Base-by-base conservation (phyloP, 2,888 invertebrate species). In the Hirtodrosophila duncani region DNA sequence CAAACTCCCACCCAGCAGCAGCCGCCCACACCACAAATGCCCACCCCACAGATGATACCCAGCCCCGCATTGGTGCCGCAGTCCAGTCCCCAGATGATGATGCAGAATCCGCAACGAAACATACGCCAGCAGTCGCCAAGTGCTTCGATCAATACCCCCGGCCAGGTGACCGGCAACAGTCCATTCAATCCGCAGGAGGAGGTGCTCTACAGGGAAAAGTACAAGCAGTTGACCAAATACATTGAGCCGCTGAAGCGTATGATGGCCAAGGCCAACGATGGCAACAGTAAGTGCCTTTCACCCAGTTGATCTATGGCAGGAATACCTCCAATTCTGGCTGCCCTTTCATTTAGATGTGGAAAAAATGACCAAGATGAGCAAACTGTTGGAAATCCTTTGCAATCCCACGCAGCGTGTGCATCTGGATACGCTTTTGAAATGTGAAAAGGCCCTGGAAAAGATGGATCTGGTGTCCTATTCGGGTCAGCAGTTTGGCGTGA, bases 361-460 rank as follows among this genome's bases (percentile, higher is more conserved):
- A 81, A 96, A 96, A 83, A 88, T 95, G 75, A 94, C 93, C 43
- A 98, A 98, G 88, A 96, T 98, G 96, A 97, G 96, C 87, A 97
- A 96, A 72, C 88, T 98, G 0, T 87, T 97, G 17, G 97, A 97
- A 82, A 96, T 98, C 59, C 87, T 98, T 8, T 94, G 95, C 0
- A 97, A 96, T 87, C 96, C 97, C 0, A 91, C 91, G 67, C 95
- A 96, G 86, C 89, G 97, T 51, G 94, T 95, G 89, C 94, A 97
- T 0, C 88, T 98, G 81, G 95, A 96, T 78, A 96, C 96, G 0
- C 88, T 98, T 8, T 88, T 95, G 29, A 98, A 97, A 85, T 98
- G 98, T 85, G 98, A 98, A 86, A 93, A 94, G 44, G 97, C 96
- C 2, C 87, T 98, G 45, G 96, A 97, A 85, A 96, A 95, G 58